Percentiles rank a stretch among this genome's conserved stretches.
phyloP scores from a whole-genome alignment of 2,113 vertebrate genomes.

The Oophaga pumilio region DNA sequence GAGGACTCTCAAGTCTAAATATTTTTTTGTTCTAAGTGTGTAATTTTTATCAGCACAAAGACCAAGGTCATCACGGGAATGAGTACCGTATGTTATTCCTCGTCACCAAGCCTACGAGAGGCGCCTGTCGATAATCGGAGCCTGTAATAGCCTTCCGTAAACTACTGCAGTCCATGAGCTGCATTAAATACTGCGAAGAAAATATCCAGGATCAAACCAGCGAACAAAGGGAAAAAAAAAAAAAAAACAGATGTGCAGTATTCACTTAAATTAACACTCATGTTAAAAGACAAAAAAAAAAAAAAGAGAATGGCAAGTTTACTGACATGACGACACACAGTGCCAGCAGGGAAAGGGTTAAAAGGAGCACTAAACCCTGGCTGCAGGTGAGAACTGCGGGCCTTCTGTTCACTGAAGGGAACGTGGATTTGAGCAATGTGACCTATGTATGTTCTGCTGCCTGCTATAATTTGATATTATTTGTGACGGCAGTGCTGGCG shows the following conservation, averaged over 20 bases:
- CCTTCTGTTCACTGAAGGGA: neutral
- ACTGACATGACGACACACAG: neutral
- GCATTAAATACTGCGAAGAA: neutral
- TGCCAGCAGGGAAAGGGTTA: neutral
- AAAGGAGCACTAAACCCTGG: neutral
- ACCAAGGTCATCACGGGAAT: too few relatives aligned
- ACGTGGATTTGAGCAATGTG: slow-evolving; percentile 24
- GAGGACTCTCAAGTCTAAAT: too few relatives aligned
- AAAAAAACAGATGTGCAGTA: neutral
- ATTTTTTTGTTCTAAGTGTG: too few relatives aligned
- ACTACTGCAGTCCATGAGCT: neutral
- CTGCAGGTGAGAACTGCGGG: slow-evolving; percentile 11
- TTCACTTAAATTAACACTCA: neutral
- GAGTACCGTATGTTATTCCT: too few relatives aligned
- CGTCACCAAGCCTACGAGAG: too few relatives aligned
- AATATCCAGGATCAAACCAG: neutral
- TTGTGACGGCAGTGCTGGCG: slow-evolving; percentile 26
- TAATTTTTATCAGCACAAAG: too few relatives aligned
- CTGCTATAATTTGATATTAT: slow-evolving; percentile 34
- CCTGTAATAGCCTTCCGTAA: neutral
- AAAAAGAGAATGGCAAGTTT: neutral
- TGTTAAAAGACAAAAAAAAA: neutral
- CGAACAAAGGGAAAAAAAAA: neutral
- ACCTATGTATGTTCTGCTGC: neutral
- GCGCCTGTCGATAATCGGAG: too few relatives aligned